Evolutionary conservation across 2,113 vertebrate genomes (phyloP).

Genomic region (Nothocercus nigrocapillus): DNA sequence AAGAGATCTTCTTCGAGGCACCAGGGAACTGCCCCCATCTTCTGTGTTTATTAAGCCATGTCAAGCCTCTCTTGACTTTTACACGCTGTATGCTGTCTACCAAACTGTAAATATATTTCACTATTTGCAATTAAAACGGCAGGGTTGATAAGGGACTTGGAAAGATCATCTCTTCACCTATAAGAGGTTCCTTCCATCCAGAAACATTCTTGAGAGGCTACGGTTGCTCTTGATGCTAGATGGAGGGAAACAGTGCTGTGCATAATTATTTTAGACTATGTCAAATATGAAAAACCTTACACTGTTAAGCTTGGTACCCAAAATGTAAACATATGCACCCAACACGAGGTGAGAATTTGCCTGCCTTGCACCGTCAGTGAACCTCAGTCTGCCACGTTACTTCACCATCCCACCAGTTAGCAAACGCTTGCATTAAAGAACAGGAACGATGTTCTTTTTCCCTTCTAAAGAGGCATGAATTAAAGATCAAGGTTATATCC

Average conservation of each 20-base stretch:
- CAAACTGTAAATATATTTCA: not conserved
- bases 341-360: not conserved
- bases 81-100: not conserved
- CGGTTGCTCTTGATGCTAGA: not conserved
- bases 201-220: not conserved
- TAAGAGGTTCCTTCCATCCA: not conserved
- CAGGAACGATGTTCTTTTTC: not conserved
- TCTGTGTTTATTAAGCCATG: not conserved
- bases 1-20: not conserved
- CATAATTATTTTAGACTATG: not conserved
- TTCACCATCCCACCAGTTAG: not conserved
- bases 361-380: not conserved
- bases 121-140: not conserved
- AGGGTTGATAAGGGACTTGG: not conserved
- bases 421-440: not conserved
- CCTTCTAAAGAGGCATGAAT: constrained; percentile 15
- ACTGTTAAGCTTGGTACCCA: not conserved
- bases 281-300: not conserved
- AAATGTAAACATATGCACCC: not conserved
- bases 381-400: not conserved
- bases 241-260: not conserved
- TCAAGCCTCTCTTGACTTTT: not conserved
- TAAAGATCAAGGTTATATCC: constrained; percentile 42
- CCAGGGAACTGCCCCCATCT: not conserved
- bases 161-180: not conserved